phyloP scores from a whole-genome alignment of 2,113 vertebrate genomes.

The Mastomys coucha region DNA sequence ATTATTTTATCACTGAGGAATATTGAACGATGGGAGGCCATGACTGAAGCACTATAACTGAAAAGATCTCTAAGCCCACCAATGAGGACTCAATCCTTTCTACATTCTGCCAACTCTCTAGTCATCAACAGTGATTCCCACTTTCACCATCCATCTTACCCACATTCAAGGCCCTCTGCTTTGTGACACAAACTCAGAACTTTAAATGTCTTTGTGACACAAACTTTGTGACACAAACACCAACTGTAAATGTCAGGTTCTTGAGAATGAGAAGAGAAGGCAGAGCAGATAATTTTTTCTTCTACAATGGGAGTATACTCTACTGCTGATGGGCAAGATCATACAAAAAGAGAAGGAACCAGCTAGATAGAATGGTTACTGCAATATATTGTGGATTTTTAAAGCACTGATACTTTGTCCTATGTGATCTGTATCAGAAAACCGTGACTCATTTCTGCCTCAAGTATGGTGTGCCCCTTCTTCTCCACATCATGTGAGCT shows the following conservation, averaged over 20 bases:
- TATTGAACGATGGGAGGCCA: not conserved
- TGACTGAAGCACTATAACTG: not conserved
- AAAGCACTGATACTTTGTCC: not conserved
- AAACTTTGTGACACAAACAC: not conserved
- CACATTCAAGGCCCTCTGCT: not conserved
- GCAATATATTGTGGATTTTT: not conserved
- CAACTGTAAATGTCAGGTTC: not conserved
- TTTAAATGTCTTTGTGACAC: not conserved
- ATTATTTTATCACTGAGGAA: not conserved
- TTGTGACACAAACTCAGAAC: not conserved
- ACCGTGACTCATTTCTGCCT: not conserved
- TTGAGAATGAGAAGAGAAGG: not conserved
- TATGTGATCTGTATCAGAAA: not conserved
- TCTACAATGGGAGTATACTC: not conserved
- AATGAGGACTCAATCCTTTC: not conserved
- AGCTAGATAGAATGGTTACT: not conserved
- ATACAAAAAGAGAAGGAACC: not conserved
- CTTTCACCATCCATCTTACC: not conserved
- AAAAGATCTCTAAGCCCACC: not conserved
- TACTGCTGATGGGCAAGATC: not conserved
- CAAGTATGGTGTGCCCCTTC: not conserved
- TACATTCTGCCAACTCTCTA: not conserved
- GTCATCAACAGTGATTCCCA: not conserved
- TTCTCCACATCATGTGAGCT: not conserved
- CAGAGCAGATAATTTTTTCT: not conserved